Percentiles rank a stretch among this genome's conserved stretches.
These are phyloP conservation scores for Autographa gamma DNA, from an alignment of 2,888 invertebrate species.

Conservation along the genomic window DNA sequence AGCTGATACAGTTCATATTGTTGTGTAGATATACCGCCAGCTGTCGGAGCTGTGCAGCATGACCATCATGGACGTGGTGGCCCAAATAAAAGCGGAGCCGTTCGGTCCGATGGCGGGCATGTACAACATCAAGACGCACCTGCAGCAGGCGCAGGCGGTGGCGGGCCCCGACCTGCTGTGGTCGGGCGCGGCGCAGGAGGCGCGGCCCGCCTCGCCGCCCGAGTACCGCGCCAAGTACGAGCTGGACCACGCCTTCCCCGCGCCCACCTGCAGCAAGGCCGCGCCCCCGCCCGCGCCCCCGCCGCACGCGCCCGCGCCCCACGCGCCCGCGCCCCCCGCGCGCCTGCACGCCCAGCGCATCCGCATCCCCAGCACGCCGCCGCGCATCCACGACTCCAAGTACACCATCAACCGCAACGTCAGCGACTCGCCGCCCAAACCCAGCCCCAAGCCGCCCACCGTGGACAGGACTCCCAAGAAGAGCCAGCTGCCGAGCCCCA, in stretches of 20 bases:
- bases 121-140: constrained; percentile 89
- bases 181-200: constrained; percentile 70
- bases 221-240: constrained; percentile 66
- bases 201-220: constrained; percentile 72
- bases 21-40: constrained; percentile 80
- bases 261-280: constrained; percentile 5
- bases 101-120: constrained; percentile 90
- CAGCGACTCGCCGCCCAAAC: constrained; percentile 15
- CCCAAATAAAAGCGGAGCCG: constrained; percentile 86
- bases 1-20: neutral
- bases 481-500: constrained; percentile 56
- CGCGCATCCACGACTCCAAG: neutral
- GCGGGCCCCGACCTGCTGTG: constrained; percentile 75
- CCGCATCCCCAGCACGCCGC: constrained; percentile 16
- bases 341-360: neutral
- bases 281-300: neutral
- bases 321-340: constrained; percentile 8
- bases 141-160: constrained; percentile 71
- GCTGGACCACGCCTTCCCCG: constrained; percentile 26
- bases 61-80: constrained; percentile 79
- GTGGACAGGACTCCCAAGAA: constrained; percentile 44
- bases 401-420: constrained; percentile 10
- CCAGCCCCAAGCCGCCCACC: constrained; percentile 14
- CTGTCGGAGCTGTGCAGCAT: constrained; percentile 85
- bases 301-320: constrained; percentile 8